Evolutionary conservation across 2,888 invertebrate species (phyloP).

Genomic region (Cheilosia impressa): DNA sequence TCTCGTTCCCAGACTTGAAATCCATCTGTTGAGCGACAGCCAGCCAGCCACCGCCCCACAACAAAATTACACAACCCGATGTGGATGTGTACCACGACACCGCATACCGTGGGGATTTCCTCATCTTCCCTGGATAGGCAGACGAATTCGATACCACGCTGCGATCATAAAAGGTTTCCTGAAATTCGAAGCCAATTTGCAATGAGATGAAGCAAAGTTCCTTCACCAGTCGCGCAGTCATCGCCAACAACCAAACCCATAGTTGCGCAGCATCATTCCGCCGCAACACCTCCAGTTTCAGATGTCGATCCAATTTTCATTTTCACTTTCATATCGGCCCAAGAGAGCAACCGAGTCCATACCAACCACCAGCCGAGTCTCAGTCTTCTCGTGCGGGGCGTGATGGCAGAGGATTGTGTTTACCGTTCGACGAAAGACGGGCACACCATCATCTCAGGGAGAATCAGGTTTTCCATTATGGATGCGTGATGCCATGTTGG

Average conservation of each 20-base stretch:
- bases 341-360: not conserved
- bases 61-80: conserved; percentile 43
- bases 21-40: not conserved
- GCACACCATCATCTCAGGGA: not conserved
- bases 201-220: conserved; percentile 46
- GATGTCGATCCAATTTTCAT: conserved; percentile 36
- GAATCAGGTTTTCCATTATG: conserved; percentile 26
- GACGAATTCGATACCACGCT: conserved; percentile 32
- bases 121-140: conserved; percentile 25
- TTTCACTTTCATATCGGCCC: conserved; percentile 66
- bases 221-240: conserved; percentile 18
- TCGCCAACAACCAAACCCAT: not conserved
- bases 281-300: not conserved
- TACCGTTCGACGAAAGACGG: no score
- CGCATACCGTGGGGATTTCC: conserved; percentile 52
- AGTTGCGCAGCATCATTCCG: conserved; percentile 39
- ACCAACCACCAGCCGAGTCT: no score
- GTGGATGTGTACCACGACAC: conserved; percentile 28
- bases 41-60: conserved; percentile 21
- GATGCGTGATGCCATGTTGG: conserved; percentile 11
- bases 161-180: conserved; percentile 68
- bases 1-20: conserved; percentile 35
- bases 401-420: no score
- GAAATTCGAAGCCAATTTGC: conserved; percentile 58
- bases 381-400: no score